A percentile compares a stretch with the other conserved stretches of the same genome.
Conservation (phyloP, 2,888 invertebrate species). For the Drosophila paracracens region DNA sequence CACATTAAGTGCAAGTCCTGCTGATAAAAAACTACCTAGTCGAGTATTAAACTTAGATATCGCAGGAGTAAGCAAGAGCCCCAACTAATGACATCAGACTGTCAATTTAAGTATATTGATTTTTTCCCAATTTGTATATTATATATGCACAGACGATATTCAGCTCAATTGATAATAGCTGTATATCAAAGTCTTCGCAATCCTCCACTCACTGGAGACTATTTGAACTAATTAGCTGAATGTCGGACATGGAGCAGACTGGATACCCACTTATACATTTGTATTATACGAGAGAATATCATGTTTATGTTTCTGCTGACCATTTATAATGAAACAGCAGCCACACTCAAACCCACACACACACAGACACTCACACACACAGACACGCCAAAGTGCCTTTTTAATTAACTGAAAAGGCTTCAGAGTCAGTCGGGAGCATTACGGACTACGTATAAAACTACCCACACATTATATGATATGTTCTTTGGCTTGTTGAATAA, state of each 20-base stretch:
- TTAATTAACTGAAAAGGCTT: constrained; percentile 71
- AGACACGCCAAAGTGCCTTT: constrained; percentile 53
- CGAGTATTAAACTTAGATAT: background rate
- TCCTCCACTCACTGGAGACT: background rate
- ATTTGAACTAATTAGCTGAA: constrained; percentile 36
- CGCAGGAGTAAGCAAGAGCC: background rate
- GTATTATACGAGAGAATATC: constrained; percentile 18
- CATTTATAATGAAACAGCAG: constrained; percentile 51
- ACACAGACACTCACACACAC: constrained; percentile 9
- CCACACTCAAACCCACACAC: background rate
- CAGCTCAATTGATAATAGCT: background rate
- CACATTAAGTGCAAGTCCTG: background rate
- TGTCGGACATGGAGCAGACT: constrained; percentile 8
- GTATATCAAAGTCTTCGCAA: background rate
- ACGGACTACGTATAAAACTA: constrained; percentile 32
- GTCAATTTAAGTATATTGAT: background rate
- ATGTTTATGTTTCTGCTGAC: constrained; percentile 52
- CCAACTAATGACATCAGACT: background rate
- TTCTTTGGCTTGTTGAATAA: constrained; percentile 23
- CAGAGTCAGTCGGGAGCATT: constrained; percentile 42
- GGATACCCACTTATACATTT: constrained; percentile 8
- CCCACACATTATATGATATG: constrained; percentile 31
- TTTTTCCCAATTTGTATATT: background rate
- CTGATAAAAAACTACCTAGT: background rate
- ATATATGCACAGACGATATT: background rate